A percentile compares a stretch with the other conserved stretches of the same genome.
phyloP scores from a whole-genome alignment of 1,140 invertebrate species.

The Megathymus violae region DNA sequence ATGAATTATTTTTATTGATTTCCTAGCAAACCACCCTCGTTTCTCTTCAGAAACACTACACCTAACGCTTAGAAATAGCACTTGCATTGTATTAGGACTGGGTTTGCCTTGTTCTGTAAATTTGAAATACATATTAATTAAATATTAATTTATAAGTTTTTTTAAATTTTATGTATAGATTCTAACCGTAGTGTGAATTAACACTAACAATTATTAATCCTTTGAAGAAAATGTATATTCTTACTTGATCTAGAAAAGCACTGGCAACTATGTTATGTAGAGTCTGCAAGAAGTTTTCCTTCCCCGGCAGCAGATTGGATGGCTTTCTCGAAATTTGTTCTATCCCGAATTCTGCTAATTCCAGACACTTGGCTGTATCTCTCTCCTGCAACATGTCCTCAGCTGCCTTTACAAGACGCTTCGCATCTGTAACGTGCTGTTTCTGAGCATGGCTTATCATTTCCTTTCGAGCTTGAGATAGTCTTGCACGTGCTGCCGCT shows the following conservation, averaged over 20 bases:
- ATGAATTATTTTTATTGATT: too few species aligned
- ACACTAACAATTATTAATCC: too few species aligned
- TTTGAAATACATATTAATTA: too few species aligned
- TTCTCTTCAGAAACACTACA: too few species aligned
- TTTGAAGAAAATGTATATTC: too few species aligned
- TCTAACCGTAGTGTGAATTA: too few species aligned
- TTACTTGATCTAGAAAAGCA: constrained; percentile 69
- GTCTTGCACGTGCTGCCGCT: constrained; percentile 54
- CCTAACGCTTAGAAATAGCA: too few species aligned
- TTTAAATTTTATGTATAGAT: too few species aligned
- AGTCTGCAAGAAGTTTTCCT: constrained; percentile 66
- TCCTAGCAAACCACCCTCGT: too few species aligned
- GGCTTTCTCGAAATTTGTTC: constrained; percentile 69
- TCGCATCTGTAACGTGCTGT: constrained; percentile 62
- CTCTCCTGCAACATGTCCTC: constrained; percentile 50
- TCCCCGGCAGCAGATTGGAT: constrained; percentile 57
- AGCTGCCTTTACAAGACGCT: constrained; percentile 55
- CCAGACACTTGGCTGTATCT: constrained; percentile 67
- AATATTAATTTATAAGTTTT: too few species aligned
- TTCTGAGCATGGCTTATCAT: constrained; percentile 54
- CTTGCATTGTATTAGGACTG: too few species aligned
- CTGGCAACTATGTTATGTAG: constrained; percentile 62
- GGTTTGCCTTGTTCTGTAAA: too few species aligned
- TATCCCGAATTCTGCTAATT: constrained; percentile 69
- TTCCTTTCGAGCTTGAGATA: constrained; percentile 56